phyloP scores from a whole-genome alignment of 1,140 invertebrate genomes.

The Lasioglossum baleicum region DNA sequence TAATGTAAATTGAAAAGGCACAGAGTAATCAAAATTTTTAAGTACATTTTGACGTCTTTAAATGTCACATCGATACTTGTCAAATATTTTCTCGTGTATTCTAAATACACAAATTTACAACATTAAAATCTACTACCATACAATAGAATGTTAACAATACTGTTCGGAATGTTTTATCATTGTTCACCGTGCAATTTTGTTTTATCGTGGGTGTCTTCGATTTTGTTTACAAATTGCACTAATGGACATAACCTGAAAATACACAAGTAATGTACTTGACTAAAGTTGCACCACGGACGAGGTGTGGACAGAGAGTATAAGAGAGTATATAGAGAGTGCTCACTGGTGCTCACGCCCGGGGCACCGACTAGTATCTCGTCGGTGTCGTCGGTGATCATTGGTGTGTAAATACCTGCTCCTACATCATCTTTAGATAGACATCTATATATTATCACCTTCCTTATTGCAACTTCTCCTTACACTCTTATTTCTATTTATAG shows the following conservation, averaged over 20 bases:
- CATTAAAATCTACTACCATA: neutral
- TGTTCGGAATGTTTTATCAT: neutral
- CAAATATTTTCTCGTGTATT: neutral
- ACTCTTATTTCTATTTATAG: no score
- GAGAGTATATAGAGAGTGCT: no score
- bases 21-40: slow-evolving; percentile 19
- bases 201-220: neutral
- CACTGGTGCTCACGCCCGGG: no score
- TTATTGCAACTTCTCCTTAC: no score
- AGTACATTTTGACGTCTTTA: slow-evolving; percentile 33
- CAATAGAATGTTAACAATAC: slow-evolving; percentile 6
- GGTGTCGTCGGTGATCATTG: no score
- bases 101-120: neutral
- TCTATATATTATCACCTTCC: no score
- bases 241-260: slow-evolving; percentile 16
- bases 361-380: no score
- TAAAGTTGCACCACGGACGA: neutral
- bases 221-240: slow-evolving; percentile 22
- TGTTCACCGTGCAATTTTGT: neutral
- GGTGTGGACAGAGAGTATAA: no score
- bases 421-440: no score
- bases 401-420: no score
- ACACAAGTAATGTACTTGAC: neutral
- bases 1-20: neutral
- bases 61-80: neutral